Conservation (phyloP, 1,140 invertebrate species). For the Anastrepha ludens region DNA sequence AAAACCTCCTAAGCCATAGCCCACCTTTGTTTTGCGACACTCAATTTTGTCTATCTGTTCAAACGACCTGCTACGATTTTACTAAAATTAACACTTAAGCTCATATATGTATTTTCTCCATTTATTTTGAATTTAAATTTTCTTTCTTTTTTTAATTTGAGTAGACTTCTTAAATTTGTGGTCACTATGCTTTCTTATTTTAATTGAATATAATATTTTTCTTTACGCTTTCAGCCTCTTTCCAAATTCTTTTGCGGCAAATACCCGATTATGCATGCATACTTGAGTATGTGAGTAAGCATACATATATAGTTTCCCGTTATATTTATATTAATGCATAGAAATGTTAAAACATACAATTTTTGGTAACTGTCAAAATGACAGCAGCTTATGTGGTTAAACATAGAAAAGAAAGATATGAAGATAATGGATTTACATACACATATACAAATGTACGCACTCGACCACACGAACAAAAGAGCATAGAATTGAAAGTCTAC, state of each 20-base stretch:
- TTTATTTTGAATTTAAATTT: no score
- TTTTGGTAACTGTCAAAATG: constrained; percentile 15
- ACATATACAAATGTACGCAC: not conserved
- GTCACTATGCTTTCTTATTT: no score
- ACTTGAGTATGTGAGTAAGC: not conserved
- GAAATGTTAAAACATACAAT: not conserved
- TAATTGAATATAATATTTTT: not conserved
- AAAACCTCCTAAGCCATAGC: no score
- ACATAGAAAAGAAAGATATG: no score
- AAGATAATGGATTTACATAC: no score
- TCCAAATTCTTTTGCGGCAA: not conserved
- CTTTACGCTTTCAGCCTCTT: not conserved
- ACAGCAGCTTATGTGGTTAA: not conserved
- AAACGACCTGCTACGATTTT: no score
- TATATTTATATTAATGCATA: not conserved
- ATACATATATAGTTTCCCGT: not conserved
- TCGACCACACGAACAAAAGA: not conserved
- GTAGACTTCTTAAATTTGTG: no score
- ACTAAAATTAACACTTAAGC: no score
- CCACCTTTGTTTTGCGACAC: no score
- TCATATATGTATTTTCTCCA: no score
- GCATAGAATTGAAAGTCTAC: not conserved
- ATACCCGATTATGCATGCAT: not conserved
- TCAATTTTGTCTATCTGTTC: no score
- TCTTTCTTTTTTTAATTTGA: no score